Evolutionary conservation across 1,140 invertebrate species (phyloP).

Genomic region (Augochlora pura): DNA sequence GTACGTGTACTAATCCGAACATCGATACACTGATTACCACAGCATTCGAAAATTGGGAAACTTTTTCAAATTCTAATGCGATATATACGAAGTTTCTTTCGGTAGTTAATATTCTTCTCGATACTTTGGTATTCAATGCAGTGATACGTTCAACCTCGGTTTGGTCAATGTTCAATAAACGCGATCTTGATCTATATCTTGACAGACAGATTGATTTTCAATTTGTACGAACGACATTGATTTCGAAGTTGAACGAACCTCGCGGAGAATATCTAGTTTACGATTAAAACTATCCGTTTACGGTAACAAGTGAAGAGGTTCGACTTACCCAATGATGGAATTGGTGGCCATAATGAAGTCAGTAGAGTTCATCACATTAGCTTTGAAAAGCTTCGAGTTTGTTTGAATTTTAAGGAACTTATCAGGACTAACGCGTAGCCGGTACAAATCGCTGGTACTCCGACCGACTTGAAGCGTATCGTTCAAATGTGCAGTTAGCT

Average conservation of each 20-base stretch:
- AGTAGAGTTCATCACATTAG: slow-evolving; percentile 85
- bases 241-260: background rate
- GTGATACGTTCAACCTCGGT: background rate
- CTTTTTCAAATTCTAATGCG: background rate
- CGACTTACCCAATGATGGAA: slow-evolving; percentile 87
- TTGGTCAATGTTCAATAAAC: background rate
- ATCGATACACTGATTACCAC: slow-evolving; percentile 26
- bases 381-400: slow-evolving; percentile 91
- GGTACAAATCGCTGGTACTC: slow-evolving; percentile 88
- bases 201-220: background rate
- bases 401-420: slow-evolving; percentile 92
- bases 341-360: slow-evolving; percentile 96
- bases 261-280: background rate
- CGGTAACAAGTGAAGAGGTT: background rate
- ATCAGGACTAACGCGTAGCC: slow-evolving; percentile 87
- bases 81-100: background rate
- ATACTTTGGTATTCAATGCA: slow-evolving; percentile 16
- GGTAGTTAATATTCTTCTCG: background rate
- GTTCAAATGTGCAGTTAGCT: slow-evolving; percentile 87
- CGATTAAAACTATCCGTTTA: background rate
- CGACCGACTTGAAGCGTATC: slow-evolving; percentile 86
- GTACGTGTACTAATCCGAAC: background rate
- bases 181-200: background rate
- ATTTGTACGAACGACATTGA: background rate
- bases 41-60: background rate